Percentiles rank a stretch among this genome's conserved stretches.
phyloP scores from a whole-genome alignment of 2,797 vertebrate genomes.

The Sphaeramia orbicularis region DNA sequence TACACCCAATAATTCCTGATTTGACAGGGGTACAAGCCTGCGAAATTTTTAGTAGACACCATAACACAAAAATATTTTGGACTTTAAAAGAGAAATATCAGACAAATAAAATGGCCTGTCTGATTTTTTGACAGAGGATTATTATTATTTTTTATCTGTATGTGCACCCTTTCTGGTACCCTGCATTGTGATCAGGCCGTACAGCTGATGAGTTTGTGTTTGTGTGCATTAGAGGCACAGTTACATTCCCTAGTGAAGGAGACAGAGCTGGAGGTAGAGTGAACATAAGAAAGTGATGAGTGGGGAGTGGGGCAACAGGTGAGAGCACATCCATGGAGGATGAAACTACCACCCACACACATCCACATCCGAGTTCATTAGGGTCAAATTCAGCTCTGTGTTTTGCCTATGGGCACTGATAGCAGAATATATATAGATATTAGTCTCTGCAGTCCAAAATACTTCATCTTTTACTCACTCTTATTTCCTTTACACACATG shows the following conservation, averaged over 20 bases:
- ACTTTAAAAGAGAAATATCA: no score
- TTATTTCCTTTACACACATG: background rate
- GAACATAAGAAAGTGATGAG: slow-evolving; percentile 45
- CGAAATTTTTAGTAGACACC: no score
- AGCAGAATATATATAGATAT: slow-evolving; percentile 62
- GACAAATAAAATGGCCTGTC: no score
- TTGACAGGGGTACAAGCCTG: no score
- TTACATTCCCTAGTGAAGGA: slow-evolving; percentile 12
- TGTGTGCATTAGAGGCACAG: background rate
- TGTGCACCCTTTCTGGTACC: no score
- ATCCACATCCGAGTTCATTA: slow-evolving; percentile 40
- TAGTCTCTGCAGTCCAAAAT: slow-evolving; percentile 24
- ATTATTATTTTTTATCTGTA: no score
- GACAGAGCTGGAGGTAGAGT: slow-evolving; percentile 30
- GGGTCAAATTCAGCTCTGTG: slow-evolving; percentile 57
- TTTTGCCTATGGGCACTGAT: slow-evolving; percentile 51
- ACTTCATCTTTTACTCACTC: slow-evolving; percentile 1
- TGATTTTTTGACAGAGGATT: no score
- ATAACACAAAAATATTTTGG: no score
- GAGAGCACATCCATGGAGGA: slow-evolving; percentile 58
- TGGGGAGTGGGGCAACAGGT: slow-evolving; percentile 51
- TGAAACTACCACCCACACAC: slow-evolving; percentile 66
- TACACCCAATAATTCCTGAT: no score
- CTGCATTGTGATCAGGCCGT: no score
- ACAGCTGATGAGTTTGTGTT: slow-evolving; percentile 1